phyloP scores from a whole-genome alignment of 2,113 vertebrate genomes.

The Puma concolor region DNA sequence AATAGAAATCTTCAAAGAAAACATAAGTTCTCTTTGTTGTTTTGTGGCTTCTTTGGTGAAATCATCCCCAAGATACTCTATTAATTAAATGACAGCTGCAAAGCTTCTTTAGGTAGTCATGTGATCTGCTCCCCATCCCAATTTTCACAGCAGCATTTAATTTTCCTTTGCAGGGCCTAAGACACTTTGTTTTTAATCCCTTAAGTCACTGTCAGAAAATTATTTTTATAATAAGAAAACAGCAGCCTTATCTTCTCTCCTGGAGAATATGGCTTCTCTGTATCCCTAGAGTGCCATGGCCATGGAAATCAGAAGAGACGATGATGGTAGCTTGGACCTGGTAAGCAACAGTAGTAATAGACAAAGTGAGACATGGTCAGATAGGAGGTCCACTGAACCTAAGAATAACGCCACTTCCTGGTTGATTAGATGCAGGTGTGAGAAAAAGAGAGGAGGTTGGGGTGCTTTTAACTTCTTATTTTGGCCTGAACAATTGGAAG shows the following conservation, averaged over 20 bases:
- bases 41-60: not conserved
- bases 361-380: not conserved
- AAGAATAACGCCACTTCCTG: not conserved
- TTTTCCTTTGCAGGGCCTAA: not conserved
- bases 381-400: not conserved
- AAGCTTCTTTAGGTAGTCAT: not conserved
- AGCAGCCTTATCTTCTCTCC: fast-evolving
- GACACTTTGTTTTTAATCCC: not conserved
- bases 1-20: not conserved
- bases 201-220: not conserved
- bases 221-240: not conserved
- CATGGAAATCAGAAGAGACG: not conserved
- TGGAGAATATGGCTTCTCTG: not conserved
- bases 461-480: not conserved
- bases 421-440: not conserved
- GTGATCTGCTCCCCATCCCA: no score
- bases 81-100: not conserved
- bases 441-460: not conserved
- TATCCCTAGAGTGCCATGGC: not conserved
- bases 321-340: not conserved
- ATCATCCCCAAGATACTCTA: not conserved
- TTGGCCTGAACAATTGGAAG: not conserved
- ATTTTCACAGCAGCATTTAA: not conserved
- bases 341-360: no score
- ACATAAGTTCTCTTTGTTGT: not conserved